These are phyloP conservation scores for Drosophila setifemur DNA, from an alignment of 1,140 invertebrate species.

Conservation along the genomic window DNA sequence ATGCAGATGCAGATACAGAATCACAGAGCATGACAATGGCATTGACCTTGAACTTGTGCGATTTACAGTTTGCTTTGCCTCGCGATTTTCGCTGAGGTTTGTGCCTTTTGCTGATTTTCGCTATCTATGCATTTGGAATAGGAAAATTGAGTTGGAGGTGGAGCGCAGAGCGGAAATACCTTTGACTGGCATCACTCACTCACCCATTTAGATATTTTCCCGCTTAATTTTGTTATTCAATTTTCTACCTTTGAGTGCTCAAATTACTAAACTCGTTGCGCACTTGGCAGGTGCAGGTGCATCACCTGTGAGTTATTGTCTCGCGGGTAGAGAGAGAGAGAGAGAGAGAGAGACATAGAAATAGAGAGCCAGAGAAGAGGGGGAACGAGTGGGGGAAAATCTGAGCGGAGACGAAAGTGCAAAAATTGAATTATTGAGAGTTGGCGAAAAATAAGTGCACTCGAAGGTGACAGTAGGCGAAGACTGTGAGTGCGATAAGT, in stretches of 20 bases:
- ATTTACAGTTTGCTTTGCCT: constrained; percentile 27
- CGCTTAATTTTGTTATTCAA: constrained; percentile 26
- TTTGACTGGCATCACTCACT: not conserved
- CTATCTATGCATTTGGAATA: constrained; percentile 37
- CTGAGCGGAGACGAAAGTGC: constrained; percentile 11
- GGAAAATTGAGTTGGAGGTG: constrained; percentile 19
- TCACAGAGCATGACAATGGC: constrained; percentile 33
- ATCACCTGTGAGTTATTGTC: constrained; percentile 19
- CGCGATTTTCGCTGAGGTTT: constrained; percentile 19
- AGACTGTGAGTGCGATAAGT: constrained; percentile 11
- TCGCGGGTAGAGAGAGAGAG: not conserved
- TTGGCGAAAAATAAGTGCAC: constrained; percentile 31
- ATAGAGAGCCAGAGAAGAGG: constrained; percentile 1
- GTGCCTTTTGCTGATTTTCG: constrained; percentile 15
- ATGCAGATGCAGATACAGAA: constrained; percentile 5
- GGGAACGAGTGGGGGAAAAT: not conserved
- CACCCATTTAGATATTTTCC: constrained; percentile 3
- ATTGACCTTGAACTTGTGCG: constrained; percentile 59
- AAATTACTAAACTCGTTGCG: constrained; percentile 20
- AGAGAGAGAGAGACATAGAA: not conserved
- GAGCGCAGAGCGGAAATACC: constrained; percentile 48
- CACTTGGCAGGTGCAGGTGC: constrained; percentile 37
- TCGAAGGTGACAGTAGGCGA: constrained; percentile 9
- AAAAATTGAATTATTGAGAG: constrained; percentile 33
- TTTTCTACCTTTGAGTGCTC: constrained; percentile 32